Evolutionary conservation across 1,140 invertebrate species (phyloP).

Genomic region (Drosophila simulans): DNA sequence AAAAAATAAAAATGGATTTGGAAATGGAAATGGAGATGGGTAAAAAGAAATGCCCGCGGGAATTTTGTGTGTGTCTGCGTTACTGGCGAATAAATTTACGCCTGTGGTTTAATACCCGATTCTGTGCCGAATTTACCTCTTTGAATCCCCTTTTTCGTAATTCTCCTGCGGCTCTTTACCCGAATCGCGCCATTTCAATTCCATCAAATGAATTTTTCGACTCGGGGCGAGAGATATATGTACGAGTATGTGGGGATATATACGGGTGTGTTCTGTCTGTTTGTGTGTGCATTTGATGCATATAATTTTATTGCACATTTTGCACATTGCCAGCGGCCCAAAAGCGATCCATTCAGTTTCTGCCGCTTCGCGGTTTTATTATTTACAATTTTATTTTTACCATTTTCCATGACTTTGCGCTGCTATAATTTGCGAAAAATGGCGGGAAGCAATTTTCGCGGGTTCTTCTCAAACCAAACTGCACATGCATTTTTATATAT

Average conservation of each 20-base stretch:
- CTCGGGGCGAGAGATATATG: conserved; percentile 14
- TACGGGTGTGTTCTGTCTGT: conserved; percentile 5
- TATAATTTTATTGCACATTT: conserved; percentile 79
- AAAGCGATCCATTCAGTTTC: conserved; percentile 39
- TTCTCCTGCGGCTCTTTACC: conserved; percentile 42
- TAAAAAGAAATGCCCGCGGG: conserved; percentile 60
- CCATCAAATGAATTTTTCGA: conserved; percentile 61
- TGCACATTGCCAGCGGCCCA: conserved; percentile 40
- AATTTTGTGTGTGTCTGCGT: conserved; percentile 39
- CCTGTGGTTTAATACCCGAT: conserved; percentile 76
- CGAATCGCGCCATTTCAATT: conserved; percentile 60
- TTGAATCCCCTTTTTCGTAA: conserved; percentile 15
- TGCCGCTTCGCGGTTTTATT: conserved; percentile 70
- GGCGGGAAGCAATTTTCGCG: conserved; percentile 53
- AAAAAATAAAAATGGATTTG: conserved; percentile 8
- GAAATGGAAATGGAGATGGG: conserved; percentile 18
- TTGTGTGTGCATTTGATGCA: conserved; percentile 64
- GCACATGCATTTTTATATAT: conserved; percentile 40
- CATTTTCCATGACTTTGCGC: conserved; percentile 42
- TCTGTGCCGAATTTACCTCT: conserved; percentile 16
- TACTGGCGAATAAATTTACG: conserved; percentile 73
- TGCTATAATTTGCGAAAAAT: conserved; percentile 60
- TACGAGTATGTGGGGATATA: conserved; percentile 3
- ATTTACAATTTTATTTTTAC: conserved; percentile 75
- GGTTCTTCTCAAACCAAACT: neutral